Evolutionary conservation across 2,888 invertebrate species (phyloP).

Genomic region (Gryllus longicercus): DNA sequence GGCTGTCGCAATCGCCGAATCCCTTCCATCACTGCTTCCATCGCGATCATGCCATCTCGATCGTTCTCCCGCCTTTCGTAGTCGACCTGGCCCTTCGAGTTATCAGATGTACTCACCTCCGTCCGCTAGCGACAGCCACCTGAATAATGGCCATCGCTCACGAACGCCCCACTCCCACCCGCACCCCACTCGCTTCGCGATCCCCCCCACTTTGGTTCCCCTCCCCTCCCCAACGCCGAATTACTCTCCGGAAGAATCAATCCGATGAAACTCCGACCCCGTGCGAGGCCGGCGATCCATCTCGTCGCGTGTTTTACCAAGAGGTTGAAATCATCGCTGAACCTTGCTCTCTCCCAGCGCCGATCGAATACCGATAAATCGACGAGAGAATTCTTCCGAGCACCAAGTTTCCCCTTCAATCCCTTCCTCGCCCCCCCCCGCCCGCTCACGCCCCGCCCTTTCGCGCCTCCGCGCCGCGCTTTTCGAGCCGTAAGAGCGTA

Average conservation of each 20-base stretch:
- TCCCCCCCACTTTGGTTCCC: not conserved
- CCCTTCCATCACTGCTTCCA: no score
- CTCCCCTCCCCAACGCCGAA: not conserved
- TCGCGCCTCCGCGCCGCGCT: not conserved
- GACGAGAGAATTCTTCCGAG: not conserved
- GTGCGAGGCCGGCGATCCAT: not conserved
- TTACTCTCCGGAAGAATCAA: conserved; percentile 17
- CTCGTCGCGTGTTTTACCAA: conserved; percentile 7
- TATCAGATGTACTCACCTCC: not conserved
- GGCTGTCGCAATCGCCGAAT: no score
- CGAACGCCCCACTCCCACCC: not conserved
- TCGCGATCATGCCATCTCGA: no score
- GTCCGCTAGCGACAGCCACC: not conserved
- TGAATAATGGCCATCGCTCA: not conserved
- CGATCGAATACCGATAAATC: conserved; percentile 17
- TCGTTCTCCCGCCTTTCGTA: no score
- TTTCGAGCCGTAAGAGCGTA: not conserved
- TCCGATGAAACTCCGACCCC: conserved; percentile 7
- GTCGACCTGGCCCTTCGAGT: not conserved
- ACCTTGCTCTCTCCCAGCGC: not conserved
- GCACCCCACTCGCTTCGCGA: no score
- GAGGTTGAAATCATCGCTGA: conserved; percentile 17
- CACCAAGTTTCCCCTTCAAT: not conserved
- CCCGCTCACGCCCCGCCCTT: not conserved
- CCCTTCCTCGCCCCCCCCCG: not conserved